Conservation (phyloP, 1,140 invertebrate species). For the Heliconius eleuchia region DNA sequence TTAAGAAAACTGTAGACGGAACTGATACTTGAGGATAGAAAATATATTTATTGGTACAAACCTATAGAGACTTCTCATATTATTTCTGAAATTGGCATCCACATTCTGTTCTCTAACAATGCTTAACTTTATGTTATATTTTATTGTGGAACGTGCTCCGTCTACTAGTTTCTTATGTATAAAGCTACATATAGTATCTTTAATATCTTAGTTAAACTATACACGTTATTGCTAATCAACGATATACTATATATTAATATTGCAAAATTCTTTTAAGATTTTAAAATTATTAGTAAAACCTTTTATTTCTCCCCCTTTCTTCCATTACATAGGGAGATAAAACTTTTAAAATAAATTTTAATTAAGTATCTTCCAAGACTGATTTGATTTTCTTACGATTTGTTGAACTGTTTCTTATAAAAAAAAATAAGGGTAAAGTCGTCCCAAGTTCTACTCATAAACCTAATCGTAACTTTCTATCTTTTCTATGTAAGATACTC, state of each 20-base stretch:
- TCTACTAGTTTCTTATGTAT: not conserved
- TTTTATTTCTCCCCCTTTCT: not conserved
- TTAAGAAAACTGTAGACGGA: constrained; percentile 1
- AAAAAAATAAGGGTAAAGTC: constrained; percentile 19
- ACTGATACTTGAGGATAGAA: not conserved
- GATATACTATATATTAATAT: not conserved
- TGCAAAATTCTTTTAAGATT: not conserved
- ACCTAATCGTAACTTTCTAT: not conserved
- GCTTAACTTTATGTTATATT: not conserved
- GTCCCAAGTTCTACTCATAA: constrained; percentile 5
- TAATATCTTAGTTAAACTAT: not conserved
- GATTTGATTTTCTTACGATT: constrained; percentile 21
- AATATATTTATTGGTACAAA: not conserved
- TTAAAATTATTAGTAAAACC: not conserved
- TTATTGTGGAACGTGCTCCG: not conserved
- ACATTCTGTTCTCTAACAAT: not conserved
- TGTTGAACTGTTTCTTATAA: constrained; percentile 17
- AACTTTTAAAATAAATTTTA: constrained; percentile 13
- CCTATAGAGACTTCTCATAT: not conserved
- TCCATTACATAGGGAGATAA: not conserved
- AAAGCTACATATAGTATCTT: not conserved
- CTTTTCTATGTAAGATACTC: not conserved
- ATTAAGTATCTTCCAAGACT: constrained; percentile 24
- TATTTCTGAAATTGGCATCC: constrained; percentile 6
- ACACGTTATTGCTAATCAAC: not conserved